Base-by-base conservation (phyloP, 2,888 invertebrate genomes). In the Pseudococcus jackbeardsleyi region DNA sequence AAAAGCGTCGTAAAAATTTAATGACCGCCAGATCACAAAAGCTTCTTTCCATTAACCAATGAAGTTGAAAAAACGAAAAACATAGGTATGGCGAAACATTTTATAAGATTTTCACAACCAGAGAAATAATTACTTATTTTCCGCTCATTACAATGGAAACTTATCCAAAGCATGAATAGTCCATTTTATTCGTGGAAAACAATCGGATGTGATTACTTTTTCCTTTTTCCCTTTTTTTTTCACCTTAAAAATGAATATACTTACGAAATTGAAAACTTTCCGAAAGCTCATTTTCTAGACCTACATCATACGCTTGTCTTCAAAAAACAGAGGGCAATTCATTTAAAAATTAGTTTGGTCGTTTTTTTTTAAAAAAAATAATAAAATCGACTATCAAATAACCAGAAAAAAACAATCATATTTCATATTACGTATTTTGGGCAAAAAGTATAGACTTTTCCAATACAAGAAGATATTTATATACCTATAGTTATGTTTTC, bases 1-100 rank as follows among this genome's bases (percentile, higher is more conserved):
- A 64, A 64, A 64, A 64, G 22, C 22, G 64, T 64, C 64, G 64
- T 64, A 64, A 64, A 64, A 64, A 64, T 64, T 64, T 64, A 22
- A 64, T 64, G 64, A 22, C 22, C 64, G 22, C 11, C 64, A 64
- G 64, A 64, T 22, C 22, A 64, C 64, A 64, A 64, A 64, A 19
- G 64, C 64, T 64, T 64, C 22, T 64, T 22, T 64, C 22, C 64
- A 64, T 64, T 64, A 64, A 19, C 22, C 64, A 9, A 64, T 64
- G 64, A 64, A 64, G 64, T 64, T 22, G 64, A 22, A 22, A 64
- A 64, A 64, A 22, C 11, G 64, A 22, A 64, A 64, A 64, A 64
- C 64, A 64, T 22, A 11, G 22, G 64, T 64, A 22, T 6, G 22
- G 22, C 22, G 64, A 64, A 64, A 64, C 64, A 64, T 64, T 64